Evolutionary conservation across 2,113 vertebrate genomes (phyloP), one percentile per base, ranked within the genome.

Genomic region (Phrynosoma blainvillii): DNA sequence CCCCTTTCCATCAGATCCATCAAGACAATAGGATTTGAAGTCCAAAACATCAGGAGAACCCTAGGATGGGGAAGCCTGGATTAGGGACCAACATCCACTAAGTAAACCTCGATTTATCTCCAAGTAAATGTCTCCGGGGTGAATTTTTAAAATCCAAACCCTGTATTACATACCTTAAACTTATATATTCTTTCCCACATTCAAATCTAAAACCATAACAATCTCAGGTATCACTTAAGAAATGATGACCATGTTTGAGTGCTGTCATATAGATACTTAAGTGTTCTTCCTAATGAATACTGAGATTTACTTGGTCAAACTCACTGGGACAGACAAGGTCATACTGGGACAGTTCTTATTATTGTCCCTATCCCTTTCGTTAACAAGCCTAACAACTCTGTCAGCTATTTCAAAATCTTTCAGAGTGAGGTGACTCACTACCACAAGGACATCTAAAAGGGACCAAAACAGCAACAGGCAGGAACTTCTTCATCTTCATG

Each of bases 381-480:
- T 10, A 27, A 25, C 2, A 54, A 18, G 1, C 54, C 20, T 81
- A 27, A 10, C 27, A 62, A 16, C 36, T 16, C 32, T 21, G 16
- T 14, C 42, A 88, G 42, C 56, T 65, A 18, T 77, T 83, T 66
- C 42, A 65, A 62, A 82, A 82, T 11, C 23, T 88, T 68, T 66
- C 23, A 27, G 30, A 18, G 73, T 77, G 59, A 77, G 40, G 27
- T 83, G 73, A 83, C 14, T 88, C 81, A 77, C 73, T 78, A 78
- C 87, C 81, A 25, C 73, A 83, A 32, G 25, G 59, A 73, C 52
- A 66, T 27, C 11, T 66, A 52, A 66, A 25, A 27, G 40, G 59
- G 70, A 82, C 66, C 79, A 79, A 80, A 87, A 59, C 25, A 40
- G 36, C 70, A 47, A 40, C 27, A 54, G 40, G 56, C 40, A 66